Evolutionary conservation across 1,140 invertebrate species (phyloP).

Genomic region (Oreohelix idahoensis): DNA sequence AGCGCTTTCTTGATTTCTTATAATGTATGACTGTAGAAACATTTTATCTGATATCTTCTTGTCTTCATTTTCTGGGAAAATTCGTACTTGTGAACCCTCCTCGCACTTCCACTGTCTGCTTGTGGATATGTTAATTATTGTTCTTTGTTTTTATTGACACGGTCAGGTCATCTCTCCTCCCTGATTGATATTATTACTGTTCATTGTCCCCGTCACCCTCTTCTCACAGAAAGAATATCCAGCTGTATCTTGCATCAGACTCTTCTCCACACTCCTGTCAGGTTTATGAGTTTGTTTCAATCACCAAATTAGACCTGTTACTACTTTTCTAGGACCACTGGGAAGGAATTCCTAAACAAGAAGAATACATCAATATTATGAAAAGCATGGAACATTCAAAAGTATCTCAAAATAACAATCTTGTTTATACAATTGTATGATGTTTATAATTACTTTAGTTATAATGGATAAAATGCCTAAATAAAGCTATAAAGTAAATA

Average conservation of each 20-base stretch:
- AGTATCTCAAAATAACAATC: no score
- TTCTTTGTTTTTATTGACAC: neutral
- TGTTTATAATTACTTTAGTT: no score
- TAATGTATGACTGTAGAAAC: no score
- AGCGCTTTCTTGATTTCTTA: no score
- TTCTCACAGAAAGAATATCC: slow-evolving; percentile 16
- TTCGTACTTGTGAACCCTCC: neutral
- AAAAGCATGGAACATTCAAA: no score
- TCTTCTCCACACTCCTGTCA: neutral
- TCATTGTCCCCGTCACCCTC: neutral
- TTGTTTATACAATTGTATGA: no score
- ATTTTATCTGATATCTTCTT: neutral
- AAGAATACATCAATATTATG: neutral
- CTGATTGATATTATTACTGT: neutral
- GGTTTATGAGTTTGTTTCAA: no score
- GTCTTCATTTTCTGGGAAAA: neutral
- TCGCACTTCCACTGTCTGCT: neutral
- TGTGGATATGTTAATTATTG: no score
- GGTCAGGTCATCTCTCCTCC: neutral
- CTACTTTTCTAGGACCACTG: neutral
- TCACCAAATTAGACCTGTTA: neutral
- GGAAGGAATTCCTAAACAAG: neutral
- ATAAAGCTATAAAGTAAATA: no score
- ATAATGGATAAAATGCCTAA: no score
- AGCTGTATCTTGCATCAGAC: slow-evolving; percentile 5